A percentile compares a stretch with the other conserved stretches of the same genome.
phyloP scores from a whole-genome alignment of 2,113 vertebrate species.

The Ahaetulla prasina region DNA sequence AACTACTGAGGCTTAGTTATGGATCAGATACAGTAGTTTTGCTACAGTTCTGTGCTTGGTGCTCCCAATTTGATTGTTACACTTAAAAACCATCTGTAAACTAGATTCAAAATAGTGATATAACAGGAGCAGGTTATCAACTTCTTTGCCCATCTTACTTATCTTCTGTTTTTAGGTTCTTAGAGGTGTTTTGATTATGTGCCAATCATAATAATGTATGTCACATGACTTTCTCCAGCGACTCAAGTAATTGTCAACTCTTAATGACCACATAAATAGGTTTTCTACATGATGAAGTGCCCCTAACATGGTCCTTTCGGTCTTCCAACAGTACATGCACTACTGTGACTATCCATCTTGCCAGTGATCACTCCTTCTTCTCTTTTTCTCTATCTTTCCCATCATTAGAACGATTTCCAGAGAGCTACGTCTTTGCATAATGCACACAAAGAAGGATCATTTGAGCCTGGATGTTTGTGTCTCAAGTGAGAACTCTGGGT shows the following conservation, averaged over 20 bases:
- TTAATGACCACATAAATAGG: neutral
- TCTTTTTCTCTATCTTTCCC: neutral
- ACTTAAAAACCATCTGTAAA: neutral
- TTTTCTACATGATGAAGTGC: neutral
- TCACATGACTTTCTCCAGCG: neutral
- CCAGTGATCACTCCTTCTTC: neutral
- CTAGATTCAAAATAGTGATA: neutral
- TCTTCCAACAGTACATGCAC: neutral
- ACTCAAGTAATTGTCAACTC: neutral
- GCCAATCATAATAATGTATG: neutral
- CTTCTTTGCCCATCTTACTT: neutral
- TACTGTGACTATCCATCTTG: neutral
- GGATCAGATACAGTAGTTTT: neutral
- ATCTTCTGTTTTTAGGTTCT: neutral
- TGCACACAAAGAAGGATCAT: neutral
- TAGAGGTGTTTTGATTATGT: neutral
- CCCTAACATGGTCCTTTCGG: neutral
- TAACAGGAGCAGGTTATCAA: neutral
- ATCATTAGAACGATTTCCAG: neutral
- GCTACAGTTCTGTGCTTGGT: neutral
- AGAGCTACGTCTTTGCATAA: neutral
- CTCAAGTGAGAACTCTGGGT: neutral
- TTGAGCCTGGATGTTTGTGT: neutral
- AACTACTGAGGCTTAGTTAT: neutral
- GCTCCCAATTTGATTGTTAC: neutral